Evolutionary conservation across 2,113 vertebrate species (phyloP).

Genomic region (Sula dactylatra): DNA sequence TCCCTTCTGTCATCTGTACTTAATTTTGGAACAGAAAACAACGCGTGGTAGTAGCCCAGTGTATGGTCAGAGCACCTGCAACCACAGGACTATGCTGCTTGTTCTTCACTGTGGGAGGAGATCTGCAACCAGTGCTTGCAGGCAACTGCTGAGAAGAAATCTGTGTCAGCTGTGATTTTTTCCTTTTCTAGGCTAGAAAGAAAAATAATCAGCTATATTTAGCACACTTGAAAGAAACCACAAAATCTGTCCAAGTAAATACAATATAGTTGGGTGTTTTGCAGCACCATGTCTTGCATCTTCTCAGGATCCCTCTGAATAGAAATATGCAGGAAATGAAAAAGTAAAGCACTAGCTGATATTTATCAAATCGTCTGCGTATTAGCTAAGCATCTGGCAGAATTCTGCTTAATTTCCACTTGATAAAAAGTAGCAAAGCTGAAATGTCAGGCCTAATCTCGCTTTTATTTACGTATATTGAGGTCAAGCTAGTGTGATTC

Average conservation of each 20-base stretch:
- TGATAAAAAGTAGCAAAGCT: background rate
- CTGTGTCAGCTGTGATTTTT: conserved; percentile 54
- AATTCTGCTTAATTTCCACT: background rate
- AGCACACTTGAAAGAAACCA: conserved; percentile 27
- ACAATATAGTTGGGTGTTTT: background rate
- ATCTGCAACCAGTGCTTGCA: background rate
- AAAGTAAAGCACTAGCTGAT: background rate
- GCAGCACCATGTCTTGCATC: background rate
- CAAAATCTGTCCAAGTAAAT: background rate
- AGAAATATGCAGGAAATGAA: background rate
- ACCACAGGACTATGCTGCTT: background rate
- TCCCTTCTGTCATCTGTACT: background rate
- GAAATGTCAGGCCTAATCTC: background rate
- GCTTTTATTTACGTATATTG: background rate
- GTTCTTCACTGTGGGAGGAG: background rate
- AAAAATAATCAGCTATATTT: conserved; percentile 50
- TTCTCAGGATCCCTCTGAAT: background rate
- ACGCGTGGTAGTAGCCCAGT: background rate
- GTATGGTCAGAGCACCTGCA: background rate
- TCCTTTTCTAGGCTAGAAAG: conserved; percentile 6
- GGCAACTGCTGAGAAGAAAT: conserved; percentile 35
- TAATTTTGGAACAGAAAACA: background rate
- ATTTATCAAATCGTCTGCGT: background rate
- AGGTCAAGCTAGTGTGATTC: background rate
- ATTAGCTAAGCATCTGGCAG: background rate